Base-by-base conservation (phyloP, 2,888 invertebrate species). In the Drosophila setosimentum region DNA sequence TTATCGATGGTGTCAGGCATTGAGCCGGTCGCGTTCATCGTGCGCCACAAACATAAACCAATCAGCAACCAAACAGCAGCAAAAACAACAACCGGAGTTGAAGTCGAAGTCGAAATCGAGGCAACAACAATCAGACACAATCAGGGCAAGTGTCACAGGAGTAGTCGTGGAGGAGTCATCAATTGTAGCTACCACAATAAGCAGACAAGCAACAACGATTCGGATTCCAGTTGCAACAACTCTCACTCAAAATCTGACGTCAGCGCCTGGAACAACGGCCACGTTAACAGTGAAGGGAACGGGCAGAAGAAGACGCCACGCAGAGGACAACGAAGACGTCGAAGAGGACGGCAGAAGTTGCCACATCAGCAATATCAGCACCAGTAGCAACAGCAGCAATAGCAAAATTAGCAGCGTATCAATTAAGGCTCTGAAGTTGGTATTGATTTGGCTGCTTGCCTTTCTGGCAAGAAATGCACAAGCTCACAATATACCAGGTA, bases 1-100 rank as follows among this genome's bases (percentile, higher is more conserved):
- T 95, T 94, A 94, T 94, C 94, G 94, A 94, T 94, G 94, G 94
- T 94, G 94, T 94, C 94, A 94, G 94, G 94, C 94, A 93, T 93
- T 94, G 92, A 94, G 91, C 94, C 94, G 94, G 94, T 95, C 95
- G 95, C 95, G 92, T 92, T 93, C 92, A 91, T 93, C 93, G 92
- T 91, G 92, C 92, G 93, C 93, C 92, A 93, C 55, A 71, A 87
- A 73, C 70, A 76, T 58, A 93, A 93, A 50, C 32, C 76, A 61
- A 61, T n/a, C 76, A 68, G 73, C 45, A 51, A 64, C 33, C 33
- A 49, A 76, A 55, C 80, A 60, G 62, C 72, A 76, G 73, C 18
- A 27, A 30, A 2, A 33, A 21, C 24, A 35, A 21, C 54, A 54
- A 24, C 10, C 16, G 53, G 6, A 54, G 53, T 18, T 24, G 24